Evolutionary conservation across 2,113 vertebrate species (phyloP), one percentile per base, ranked within the genome.

Genomic region (Pelecanus crispus): DNA sequence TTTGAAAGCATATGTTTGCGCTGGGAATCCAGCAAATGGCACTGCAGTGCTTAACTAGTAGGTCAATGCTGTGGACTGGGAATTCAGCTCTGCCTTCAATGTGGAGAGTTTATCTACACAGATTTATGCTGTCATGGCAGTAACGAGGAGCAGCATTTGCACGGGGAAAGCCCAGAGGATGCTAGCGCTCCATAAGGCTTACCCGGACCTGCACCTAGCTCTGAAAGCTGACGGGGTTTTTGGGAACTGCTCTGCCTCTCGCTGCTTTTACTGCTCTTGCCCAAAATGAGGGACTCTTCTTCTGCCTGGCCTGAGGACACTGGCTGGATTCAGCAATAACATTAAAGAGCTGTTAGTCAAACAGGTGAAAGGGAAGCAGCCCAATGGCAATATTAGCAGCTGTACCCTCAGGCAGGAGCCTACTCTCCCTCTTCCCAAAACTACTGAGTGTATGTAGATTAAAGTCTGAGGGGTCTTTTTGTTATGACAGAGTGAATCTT

Each of bases 1-100:
- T 93, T 92, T 96, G 94, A 96, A 94, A 97, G 94, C 88, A 92
- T 96, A 92, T 95, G 94, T 92, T 97, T 96, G 92, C 0, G 0
- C 42, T 97, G 92, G 86, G 81, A 96, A 94, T 90, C 95, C 90
- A 92, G 71, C 42, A 87, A 94, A 96, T 0, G 1, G 44, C 92
- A 91, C 86, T 82, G 59, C 91, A 86, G 62, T 94, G 71, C 89
- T 96, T 96, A 94, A 91, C 95, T 96, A 90, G 75, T 94, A 95
- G 95, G 96, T 96, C 96, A 95, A 7, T 81, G 72, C 59, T 26
- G 56, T 81, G 90, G 70, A 73, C 42, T 89, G 91, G 90, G 92
- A 95, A 96, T 91, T 96, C 49, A 79, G 68, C 49, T 90, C 75
- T 81, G 86, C 49, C 53, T 91, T 92, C 58, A 7, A 38, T 18